Evolutionary conservation across 2,113 vertebrate species (phyloP).

Genomic region (Ceyx melanurus): DNA sequence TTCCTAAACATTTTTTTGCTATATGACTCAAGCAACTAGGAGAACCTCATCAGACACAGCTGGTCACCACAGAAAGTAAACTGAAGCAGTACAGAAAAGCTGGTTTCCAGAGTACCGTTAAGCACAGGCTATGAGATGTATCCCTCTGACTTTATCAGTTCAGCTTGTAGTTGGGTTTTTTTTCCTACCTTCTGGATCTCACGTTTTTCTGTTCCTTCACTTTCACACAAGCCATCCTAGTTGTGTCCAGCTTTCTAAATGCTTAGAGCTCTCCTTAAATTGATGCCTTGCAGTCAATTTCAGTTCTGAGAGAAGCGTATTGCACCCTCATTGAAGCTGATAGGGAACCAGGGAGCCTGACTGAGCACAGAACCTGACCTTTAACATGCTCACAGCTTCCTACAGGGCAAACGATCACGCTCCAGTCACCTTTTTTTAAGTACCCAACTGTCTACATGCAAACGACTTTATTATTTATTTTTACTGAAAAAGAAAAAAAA

Average conservation of each 20-base stretch:
- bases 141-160: neutral
- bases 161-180: neutral
- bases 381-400: neutral
- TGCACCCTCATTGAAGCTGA: neutral
- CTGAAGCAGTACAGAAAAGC: neutral
- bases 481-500: neutral
- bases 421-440: neutral
- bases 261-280: neutral
- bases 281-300: neutral
- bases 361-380: neutral
- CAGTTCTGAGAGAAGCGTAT: accelerated
- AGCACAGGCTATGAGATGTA: neutral
- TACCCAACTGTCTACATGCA: neutral
- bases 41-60: neutral
- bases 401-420: neutral
- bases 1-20: neutral
- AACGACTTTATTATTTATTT: neutral
- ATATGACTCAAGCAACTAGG: neutral
- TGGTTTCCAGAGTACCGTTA: neutral
- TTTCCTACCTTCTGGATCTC: neutral
- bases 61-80: neutral
- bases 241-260: neutral
- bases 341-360: neutral
- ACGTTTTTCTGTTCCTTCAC: neutral
- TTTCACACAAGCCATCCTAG: neutral